Percentiles rank a stretch among this genome's conserved stretches.
Evolutionary conservation across 2,113 vertebrate species (phyloP).

Genomic region (Perccottus glenii): DNA sequence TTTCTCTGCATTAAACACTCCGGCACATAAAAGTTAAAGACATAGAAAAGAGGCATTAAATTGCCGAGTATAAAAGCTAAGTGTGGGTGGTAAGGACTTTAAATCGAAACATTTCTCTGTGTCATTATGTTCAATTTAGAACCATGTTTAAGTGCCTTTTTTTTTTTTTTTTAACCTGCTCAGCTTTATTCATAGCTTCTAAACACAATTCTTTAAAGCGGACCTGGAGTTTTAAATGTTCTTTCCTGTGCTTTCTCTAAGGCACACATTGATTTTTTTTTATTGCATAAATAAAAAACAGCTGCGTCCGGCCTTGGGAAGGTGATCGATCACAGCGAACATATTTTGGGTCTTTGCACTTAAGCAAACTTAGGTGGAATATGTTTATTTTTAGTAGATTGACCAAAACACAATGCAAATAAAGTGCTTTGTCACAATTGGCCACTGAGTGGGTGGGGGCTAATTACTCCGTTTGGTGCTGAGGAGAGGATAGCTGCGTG

Average conservation of each 20-base stretch:
- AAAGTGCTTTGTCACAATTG: constrained; percentile 16
- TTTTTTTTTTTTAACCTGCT: too few relatives aligned
- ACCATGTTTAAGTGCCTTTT: constrained; percentile 4
- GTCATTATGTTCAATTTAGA: constrained; percentile 1
- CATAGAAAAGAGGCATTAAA: not conserved
- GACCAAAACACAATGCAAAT: constrained; percentile 14
- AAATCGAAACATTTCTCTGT: not conserved
- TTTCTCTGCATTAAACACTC: not conserved
- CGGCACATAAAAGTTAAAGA: not conserved
- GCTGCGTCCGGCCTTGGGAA: not conserved
- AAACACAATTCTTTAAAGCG: not conserved
- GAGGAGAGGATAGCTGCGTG: constrained; percentile 21
- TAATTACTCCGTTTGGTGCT: constrained; percentile 35
- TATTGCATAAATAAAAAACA: constrained; percentile 26
- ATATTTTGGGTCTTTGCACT: not conserved
- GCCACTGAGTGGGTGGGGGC: constrained; percentile 30
- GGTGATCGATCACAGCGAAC: not conserved
- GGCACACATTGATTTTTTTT: constrained; percentile 39
- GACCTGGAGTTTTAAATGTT: not conserved
- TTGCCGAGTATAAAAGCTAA: not conserved
- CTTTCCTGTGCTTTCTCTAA: not conserved
- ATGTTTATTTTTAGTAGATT: constrained; percentile 12
- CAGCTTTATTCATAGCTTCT: not conserved
- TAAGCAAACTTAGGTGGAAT: not conserved
- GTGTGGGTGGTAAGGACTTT: constrained; percentile 5